phyloP scores from a whole-genome alignment of 2,888 invertebrate species.

The Apodemia mormo region DNA sequence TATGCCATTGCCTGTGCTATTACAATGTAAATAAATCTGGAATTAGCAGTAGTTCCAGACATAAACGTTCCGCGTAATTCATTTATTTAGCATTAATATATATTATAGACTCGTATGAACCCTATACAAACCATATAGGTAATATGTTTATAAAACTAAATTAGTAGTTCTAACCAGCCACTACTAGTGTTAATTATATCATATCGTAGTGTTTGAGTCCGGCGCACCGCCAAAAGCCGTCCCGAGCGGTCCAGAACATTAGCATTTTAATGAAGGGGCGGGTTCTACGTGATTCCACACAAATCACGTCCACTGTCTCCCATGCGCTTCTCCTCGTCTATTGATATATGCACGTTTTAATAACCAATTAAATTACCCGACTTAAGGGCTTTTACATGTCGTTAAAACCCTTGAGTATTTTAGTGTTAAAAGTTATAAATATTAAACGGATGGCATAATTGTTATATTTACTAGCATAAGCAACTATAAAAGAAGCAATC shows the following conservation, averaged over 20 bases:
- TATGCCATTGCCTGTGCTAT: too few species aligned
- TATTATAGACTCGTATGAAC: too few species aligned
- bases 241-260: conserved; percentile 46
- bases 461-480: too few species aligned
- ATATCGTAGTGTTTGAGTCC: conserved; percentile 20
- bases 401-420: not conserved
- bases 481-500: not conserved
- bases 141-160: not conserved
- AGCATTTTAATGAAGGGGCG: conserved; percentile 80
- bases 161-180: conserved; percentile 11
- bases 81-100: too few species aligned
- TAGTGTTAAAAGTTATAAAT: not conserved
- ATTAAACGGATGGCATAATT: not conserved
- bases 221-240: not conserved
- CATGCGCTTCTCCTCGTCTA: conserved; percentile 49
- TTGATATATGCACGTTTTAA: conserved; percentile 75
- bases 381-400: not conserved
- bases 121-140: too few species aligned
- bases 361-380: conserved; percentile 66
- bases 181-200: conserved; percentile 36
- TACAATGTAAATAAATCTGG: too few species aligned
- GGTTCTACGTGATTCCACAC: conserved; percentile 50
- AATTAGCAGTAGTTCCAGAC: too few species aligned
- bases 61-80: too few species aligned
- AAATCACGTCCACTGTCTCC: conserved; percentile 61